Evolutionary conservation across 1,140 invertebrate genomes (phyloP), one percentile per base, ranked within the genome.

Genomic region (Drosophila sp.): DNA sequence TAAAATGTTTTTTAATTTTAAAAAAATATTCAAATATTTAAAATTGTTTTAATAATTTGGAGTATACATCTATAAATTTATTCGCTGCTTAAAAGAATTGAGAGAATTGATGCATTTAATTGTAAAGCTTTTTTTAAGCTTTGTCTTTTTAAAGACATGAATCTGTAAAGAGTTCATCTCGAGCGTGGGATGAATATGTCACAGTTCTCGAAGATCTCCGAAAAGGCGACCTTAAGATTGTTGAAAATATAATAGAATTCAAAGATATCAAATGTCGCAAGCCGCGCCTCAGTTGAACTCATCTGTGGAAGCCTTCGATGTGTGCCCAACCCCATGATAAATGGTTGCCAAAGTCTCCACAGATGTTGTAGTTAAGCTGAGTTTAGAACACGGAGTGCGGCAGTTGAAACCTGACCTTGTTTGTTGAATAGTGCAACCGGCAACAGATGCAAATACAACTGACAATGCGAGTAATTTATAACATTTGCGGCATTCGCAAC

Each of bases 381-480:
- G n/a, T 50, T 50, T 50, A 50, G 46, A 50, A 50, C 27, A 50
- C 25, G 14, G 36, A 38, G 36, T 51, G 53, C 36, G 38, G 62
- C 21, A 50, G 61, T n/a, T 27, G 36, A 8, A 32, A 61, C 66
- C 82, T 82, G 79, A 82, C 79, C 82, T 82, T 82, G 79, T 78
- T 74, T 67, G 73, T 76, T 73, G 62, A 74, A 13, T 57, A 62
- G 21, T 38, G 59, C 29, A 56, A 51, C 45, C 45, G 54, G 70
- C 72, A 69, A 64, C 53, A 46, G 62, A 36, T 77, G 69, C 45
- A 61, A 53, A 32, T 61, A 21, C n/a, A 43, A 13, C 45, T 7
- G 32, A 64, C 65, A 75, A 81, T 77, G 25, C 27, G 25, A 32
- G 27, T 27, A 77, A 81, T 72, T 80, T 80, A 78, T 78, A 59